Percentiles rank a stretch among this genome's conserved stretches.
These are phyloP conservation scores for Xylocampa areola DNA, from an alignment of 2,888 invertebrate genomes.

Conservation along the genomic window DNA sequence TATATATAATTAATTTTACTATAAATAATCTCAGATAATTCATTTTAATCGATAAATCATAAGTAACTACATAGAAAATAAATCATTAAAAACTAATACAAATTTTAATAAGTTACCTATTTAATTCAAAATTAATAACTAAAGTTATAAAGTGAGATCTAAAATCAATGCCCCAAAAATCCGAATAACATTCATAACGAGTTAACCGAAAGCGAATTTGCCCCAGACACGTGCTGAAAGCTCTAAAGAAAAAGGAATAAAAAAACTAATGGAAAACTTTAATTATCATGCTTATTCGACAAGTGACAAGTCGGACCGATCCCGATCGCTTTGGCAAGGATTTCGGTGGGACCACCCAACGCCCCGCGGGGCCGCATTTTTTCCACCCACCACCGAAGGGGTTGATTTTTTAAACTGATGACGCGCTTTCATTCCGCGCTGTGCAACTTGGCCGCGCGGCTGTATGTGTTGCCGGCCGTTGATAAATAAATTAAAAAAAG, in stretches of 20 bases:
- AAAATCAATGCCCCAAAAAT: conserved; percentile 36
- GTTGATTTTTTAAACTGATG: conserved; percentile 91
- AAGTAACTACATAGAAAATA: too few species aligned
- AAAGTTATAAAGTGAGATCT: conserved; percentile 23
- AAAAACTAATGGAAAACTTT: conserved; percentile 84
- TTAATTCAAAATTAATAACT: conserved; percentile 16
- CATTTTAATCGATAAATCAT: too few species aligned
- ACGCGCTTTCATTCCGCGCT: conserved; percentile 90
- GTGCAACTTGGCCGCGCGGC: conserved; percentile 89
- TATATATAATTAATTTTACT: too few species aligned
- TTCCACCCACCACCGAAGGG: conserved; percentile 88
- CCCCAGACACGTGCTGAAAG: conserved; percentile 57
- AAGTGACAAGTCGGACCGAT: conserved; percentile 87
- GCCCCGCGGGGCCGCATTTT: conserved; percentile 84
- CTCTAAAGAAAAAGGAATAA: conserved; percentile 67
- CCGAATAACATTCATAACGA: conserved; percentile 41
- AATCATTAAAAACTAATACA: too few species aligned
- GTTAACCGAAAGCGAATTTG: conserved; percentile 49
- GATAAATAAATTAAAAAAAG: conserved; percentile 85
- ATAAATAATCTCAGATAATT: too few species aligned
- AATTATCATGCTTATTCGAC: conserved; percentile 89
- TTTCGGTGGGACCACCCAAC: conserved; percentile 86
- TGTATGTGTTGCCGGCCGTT: conserved; percentile 84
- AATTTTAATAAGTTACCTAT: not conserved
- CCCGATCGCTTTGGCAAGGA: conserved; percentile 89